phyloP scores from a whole-genome alignment of 1,140 invertebrate species.

The Cotesia chilonis region DNA sequence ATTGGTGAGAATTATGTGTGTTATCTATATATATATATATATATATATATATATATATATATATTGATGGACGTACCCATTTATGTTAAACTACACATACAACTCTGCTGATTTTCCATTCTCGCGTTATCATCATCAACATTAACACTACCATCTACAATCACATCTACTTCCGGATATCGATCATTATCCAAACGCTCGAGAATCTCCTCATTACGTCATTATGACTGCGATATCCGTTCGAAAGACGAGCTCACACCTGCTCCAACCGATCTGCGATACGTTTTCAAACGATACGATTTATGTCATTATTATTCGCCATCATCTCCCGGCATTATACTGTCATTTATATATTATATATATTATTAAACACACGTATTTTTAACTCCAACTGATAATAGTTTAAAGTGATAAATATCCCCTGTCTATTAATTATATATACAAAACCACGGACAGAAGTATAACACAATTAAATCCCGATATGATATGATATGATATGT shows the following conservation, averaged over 20 bases:
- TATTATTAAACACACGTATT: too few species aligned
- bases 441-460: too few species aligned
- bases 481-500: too few species aligned
- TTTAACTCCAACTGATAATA: too few species aligned
- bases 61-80: too few species aligned
- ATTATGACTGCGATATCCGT: constrained; percentile 17
- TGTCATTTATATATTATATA: background rate
- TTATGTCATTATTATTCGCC: background rate
- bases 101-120: background rate
- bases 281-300: background rate
- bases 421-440: too few species aligned
- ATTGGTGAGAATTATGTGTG: background rate
- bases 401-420: too few species aligned
- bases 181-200: constrained; percentile 14
- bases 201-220: constrained; percentile 16
- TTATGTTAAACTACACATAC: too few species aligned
- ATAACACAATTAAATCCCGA: too few species aligned
- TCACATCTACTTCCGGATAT: constrained; percentile 1
- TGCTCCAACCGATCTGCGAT: background rate
- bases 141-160: background rate
- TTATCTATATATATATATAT: background rate
- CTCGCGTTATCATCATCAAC: background rate
- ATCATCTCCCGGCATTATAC: background rate
- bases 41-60: too few species aligned
- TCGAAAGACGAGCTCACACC: background rate